These are phyloP conservation scores for Epirrhoe tristata DNA, from an alignment of 2,888 invertebrate species.

Conservation along the genomic window DNA sequence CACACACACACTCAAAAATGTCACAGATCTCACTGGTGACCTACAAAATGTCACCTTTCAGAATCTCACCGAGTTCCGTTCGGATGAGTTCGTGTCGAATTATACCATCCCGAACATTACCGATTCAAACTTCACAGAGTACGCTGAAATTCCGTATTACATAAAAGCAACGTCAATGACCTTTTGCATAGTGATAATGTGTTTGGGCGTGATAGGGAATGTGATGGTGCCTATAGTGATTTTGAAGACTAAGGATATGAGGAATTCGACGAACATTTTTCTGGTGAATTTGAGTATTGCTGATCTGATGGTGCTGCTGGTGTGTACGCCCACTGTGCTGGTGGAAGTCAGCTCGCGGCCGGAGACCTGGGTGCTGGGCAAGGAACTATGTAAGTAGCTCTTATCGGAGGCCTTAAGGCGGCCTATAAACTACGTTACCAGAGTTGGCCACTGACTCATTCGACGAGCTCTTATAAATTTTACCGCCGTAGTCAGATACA, in stretches of 20 bases:
- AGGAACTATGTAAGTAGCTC: slow-evolving; percentile 94
- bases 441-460: too few relatives aligned
- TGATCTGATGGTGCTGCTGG: slow-evolving; percentile 94
- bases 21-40: slow-evolving; percentile 45
- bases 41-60: slow-evolving; percentile 23
- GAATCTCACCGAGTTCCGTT: slow-evolving; percentile 34
- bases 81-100: slow-evolving; percentile 44
- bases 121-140: slow-evolving; percentile 69
- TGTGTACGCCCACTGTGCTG: slow-evolving; percentile 96
- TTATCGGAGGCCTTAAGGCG: too few relatives aligned
- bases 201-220: slow-evolving; percentile 96
- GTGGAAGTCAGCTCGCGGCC: slow-evolving; percentile 97
- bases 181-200: slow-evolving; percentile 94
- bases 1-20: slow-evolving; percentile 42
- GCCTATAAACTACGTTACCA: too few relatives aligned
- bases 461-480: too few relatives aligned
- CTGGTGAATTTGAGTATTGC: slow-evolving; percentile 97
- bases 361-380: slow-evolving; percentile 96
- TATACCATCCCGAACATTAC: slow-evolving; percentile 40
- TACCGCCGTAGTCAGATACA: too few relatives aligned
- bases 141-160: slow-evolving; percentile 91
- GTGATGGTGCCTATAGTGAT: slow-evolving; percentile 97
- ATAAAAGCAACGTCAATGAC: slow-evolving; percentile 95
- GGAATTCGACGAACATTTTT: slow-evolving; percentile 97
- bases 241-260: slow-evolving; percentile 96